Conservation (phyloP, 2,113 vertebrate genomes). For the Sceloporus undulatus region DNA sequence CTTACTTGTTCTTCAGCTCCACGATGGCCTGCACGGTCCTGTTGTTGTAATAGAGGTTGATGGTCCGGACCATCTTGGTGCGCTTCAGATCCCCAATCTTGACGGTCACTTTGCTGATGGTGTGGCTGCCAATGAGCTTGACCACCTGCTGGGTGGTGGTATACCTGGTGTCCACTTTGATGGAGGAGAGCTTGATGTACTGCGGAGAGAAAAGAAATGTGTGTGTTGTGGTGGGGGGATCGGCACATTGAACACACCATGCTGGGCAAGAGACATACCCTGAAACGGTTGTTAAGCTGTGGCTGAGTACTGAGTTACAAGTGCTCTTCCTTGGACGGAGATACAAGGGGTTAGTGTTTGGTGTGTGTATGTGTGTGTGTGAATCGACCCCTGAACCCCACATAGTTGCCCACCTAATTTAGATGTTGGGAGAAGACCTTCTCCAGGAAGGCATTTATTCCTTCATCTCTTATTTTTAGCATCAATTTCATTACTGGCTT, state of each 20-base stretch:
- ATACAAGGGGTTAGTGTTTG: no score
- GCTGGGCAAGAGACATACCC: no score
- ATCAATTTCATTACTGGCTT: no score
- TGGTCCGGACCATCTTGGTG: slow-evolving; percentile 98
- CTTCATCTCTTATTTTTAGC: no score
- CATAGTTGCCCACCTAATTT: no score
- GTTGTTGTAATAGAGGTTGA: slow-evolving; percentile 99
- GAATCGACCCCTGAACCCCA: no score
- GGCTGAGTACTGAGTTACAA: no score
- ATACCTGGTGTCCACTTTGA: slow-evolving; percentile 98
- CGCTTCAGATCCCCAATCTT: slow-evolving; percentile 98
- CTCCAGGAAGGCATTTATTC: no score
- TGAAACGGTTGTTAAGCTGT: no score
- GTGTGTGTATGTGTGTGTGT: no score
- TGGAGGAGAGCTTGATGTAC: slow-evolving; percentile 99
- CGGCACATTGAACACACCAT: background rate
- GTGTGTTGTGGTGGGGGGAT: background rate
- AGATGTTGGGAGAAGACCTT: no score
- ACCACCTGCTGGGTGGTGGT: slow-evolving; percentile 99
- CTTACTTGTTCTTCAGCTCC: slow-evolving; percentile 98
- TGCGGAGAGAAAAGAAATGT: slow-evolving; percentile 58
- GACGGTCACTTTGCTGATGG: slow-evolving; percentile 98
- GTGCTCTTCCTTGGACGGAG: no score
- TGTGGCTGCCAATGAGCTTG: slow-evolving; percentile 98
- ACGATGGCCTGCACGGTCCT: slow-evolving; percentile 97